phyloP scores from a whole-genome alignment of 1,140 invertebrate genomes.

The Bombus difficillimus region DNA sequence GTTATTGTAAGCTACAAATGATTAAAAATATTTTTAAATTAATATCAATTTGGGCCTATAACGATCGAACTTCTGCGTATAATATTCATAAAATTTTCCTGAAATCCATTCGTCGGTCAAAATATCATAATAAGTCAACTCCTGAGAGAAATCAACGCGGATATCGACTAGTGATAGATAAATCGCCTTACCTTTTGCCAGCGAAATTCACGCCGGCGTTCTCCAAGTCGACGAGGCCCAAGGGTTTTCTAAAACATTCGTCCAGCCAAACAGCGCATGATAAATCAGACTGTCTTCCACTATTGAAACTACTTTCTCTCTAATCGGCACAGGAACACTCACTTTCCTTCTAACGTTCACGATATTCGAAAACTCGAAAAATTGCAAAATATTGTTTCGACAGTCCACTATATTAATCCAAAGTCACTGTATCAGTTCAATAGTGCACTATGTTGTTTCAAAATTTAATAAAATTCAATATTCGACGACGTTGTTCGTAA shows the following conservation, averaged over 20 bases:
- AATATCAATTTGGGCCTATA: too few relatives aligned
- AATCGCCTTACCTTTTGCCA: conserved; percentile 28
- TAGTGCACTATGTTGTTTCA: too few relatives aligned
- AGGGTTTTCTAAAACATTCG: conserved; percentile 14
- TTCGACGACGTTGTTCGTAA: not conserved
- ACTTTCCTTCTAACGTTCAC: not conserved
- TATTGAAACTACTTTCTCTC: not conserved
- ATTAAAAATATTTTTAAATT: too few relatives aligned
- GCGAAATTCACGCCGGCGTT: not conserved
- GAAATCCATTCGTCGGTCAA: not conserved
- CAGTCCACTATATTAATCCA: not conserved
- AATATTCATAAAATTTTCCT: not conserved
- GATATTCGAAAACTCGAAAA: not conserved
- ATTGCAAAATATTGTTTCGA: not conserved
- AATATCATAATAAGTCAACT: not conserved
- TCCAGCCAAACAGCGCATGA: not conserved
- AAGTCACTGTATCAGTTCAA: not conserved
- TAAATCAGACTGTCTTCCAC: not conserved
- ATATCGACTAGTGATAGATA: conserved; percentile 1
- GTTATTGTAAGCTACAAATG: too few relatives aligned
- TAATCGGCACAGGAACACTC: not conserved
- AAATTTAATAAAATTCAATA: too few relatives aligned
- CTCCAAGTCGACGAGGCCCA: conserved; percentile 11
- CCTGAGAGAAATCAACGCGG: conserved; percentile 33
- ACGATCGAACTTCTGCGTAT: too few relatives aligned